Percentiles rank a stretch among this genome's conserved stretches.
Conservation (phyloP, 2,113 vertebrate genomes). For the Paratilapia polleni region DNA sequence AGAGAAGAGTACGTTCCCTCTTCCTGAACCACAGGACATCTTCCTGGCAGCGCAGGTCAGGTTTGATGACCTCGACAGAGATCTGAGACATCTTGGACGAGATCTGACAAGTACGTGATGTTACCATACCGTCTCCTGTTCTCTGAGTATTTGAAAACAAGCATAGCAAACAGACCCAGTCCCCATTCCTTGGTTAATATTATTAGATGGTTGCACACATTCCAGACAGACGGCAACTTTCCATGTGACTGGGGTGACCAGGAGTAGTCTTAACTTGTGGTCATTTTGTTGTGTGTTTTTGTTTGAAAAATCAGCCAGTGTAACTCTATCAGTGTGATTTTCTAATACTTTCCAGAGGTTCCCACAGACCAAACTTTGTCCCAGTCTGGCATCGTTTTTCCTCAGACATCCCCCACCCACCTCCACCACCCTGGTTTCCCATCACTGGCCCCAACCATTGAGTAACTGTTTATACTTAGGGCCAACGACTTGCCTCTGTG, state of each 20-base stretch:
- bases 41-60: constrained; percentile 95
- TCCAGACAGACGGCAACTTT: constrained; percentile 16
- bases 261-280: constrained; percentile 55
- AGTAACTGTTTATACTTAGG: constrained; percentile 63
- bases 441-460: constrained; percentile 59
- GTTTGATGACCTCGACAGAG: constrained; percentile 92
- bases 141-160: background rate
- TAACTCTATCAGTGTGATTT: constrained; percentile 68
- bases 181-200: background rate
- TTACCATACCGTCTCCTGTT: background rate
- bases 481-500: constrained; percentile 43
- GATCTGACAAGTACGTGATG: constrained; percentile 87
- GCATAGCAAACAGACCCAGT: background rate
- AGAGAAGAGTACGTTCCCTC: constrained; percentile 89
- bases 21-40: constrained; percentile 94
- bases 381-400: constrained; percentile 65
- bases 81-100: constrained; percentile 87
- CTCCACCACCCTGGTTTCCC: constrained; percentile 55
- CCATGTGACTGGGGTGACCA: constrained; percentile 36
- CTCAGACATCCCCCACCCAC: constrained; percentile 24
- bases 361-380: constrained; percentile 61
- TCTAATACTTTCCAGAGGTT: constrained; percentile 23
- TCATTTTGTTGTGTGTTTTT: constrained; percentile 70
- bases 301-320: constrained; percentile 56
- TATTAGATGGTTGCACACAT: constrained; percentile 15